Evolutionary conservation across 2,797 vertebrate species (phyloP).

Genomic region (Morelia viridis): DNA sequence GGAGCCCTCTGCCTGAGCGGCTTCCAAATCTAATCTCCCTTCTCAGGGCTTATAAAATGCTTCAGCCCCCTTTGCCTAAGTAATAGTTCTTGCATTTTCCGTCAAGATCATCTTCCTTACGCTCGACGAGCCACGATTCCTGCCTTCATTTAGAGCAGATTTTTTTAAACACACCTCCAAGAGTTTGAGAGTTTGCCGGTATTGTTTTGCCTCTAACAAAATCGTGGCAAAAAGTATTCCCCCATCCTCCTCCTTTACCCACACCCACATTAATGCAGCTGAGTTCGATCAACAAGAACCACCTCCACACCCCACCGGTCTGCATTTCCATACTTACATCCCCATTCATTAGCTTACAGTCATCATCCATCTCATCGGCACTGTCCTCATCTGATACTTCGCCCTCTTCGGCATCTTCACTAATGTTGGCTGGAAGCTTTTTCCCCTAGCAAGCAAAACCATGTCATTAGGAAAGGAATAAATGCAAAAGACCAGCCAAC

Average conservation of each 20-base stretch:
- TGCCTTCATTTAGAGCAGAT: not conserved
- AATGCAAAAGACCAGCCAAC: not conserved
- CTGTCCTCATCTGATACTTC: slow-evolving; percentile 99
- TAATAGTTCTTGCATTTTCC: no score
- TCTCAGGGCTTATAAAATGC: no score
- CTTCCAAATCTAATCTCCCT: no score
- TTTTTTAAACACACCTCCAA: no score
- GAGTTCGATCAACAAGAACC: not conserved
- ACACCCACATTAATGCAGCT: no score
- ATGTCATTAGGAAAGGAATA: not conserved
- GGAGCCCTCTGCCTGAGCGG: no score
- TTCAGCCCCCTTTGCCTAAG: no score
- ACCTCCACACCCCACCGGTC: not conserved
- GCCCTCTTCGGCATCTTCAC: slow-evolving; percentile 91
- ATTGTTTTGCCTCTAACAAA: no score
- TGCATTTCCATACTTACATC: slow-evolving; percentile 80
- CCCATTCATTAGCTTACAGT: slow-evolving; percentile 94
- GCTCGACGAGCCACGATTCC: not conserved
- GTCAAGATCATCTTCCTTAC: no score
- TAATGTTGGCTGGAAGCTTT: slow-evolving; percentile 91
- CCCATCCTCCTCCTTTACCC: not conserved
- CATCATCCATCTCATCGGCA: slow-evolving; percentile 96
- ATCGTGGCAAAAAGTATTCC: no score
- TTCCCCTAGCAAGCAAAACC: slow-evolving; percentile 82
- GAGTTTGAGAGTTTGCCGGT: no score